Evolutionary conservation across 2,888 invertebrate genomes (phyloP).

Genomic region (Pediacus dermestoides): DNA sequence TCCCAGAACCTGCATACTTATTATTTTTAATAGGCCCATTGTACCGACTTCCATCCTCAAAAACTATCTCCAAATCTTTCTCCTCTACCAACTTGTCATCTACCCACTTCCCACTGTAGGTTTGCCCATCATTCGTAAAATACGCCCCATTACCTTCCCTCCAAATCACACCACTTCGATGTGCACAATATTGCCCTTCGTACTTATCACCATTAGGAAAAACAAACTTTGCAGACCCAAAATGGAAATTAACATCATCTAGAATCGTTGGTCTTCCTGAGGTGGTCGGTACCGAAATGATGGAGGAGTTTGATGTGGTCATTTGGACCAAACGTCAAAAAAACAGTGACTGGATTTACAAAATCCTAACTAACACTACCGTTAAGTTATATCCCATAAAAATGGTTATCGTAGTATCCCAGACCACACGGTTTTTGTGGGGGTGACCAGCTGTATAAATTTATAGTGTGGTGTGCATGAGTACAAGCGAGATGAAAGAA

Average conservation of each 20-base stretch:
- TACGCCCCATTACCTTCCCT: constrained; percentile 53
- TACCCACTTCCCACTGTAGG: constrained; percentile 57
- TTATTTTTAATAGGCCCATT: constrained; percentile 53
- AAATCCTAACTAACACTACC: too few relatives aligned
- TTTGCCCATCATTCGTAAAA: constrained; percentile 57
- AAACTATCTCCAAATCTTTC: constrained; percentile 18
- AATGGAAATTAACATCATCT: constrained; percentile 29
- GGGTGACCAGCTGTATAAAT: too few relatives aligned
- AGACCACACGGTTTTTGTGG: too few relatives aligned
- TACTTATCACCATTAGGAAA: constrained; percentile 60
- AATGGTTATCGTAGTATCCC: too few relatives aligned
- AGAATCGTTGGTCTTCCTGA: constrained; percentile 1
- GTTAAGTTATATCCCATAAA: too few relatives aligned
- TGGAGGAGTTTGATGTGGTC: too few relatives aligned
- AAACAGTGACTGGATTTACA: too few relatives aligned
- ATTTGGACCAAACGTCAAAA: too few relatives aligned
- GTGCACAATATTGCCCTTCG: constrained; percentile 56
- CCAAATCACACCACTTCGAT: constrained; percentile 51
- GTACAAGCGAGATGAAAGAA: too few relatives aligned
- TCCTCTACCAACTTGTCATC: constrained; percentile 51
- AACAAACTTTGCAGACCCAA: constrained; percentile 48
- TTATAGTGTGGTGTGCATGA: too few relatives aligned
- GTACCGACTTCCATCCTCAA: constrained; percentile 54
- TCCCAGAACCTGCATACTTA: constrained; percentile 52
- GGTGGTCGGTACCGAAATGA: too few relatives aligned